Percentiles rank a stretch among this genome's conserved stretches.
Conservation (phyloP, 2,797 vertebrate species). For the Pelobates cultripes region DNA sequence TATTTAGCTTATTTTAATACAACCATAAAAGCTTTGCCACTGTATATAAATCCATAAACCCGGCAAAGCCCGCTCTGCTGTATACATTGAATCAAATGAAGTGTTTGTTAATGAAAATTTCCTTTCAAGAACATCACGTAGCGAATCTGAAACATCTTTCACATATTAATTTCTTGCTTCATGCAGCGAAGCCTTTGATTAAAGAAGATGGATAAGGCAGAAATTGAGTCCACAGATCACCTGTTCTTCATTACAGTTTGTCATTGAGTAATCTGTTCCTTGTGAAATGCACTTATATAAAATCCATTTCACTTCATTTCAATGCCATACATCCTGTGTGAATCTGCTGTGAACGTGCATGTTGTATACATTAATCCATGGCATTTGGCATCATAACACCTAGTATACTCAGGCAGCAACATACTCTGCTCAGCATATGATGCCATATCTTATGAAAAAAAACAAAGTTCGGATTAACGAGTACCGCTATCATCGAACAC, state of each 20-base stretch:
- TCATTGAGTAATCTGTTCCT: conserved; percentile 6
- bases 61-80: not conserved
- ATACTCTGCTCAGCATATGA: too few species aligned
- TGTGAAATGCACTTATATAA: not conserved
- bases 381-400: too few species aligned
- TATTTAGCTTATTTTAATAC: too few species aligned
- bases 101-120: not conserved
- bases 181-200: not conserved
- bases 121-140: not conserved
- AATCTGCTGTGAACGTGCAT: not conserved
- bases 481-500: too few species aligned
- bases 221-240: conserved; percentile 11
- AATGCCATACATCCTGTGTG: not conserved
- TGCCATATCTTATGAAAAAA: too few species aligned
- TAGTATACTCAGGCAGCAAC: too few species aligned
- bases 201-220: conserved; percentile 7
- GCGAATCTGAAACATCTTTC: not conserved
- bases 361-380: too few species aligned
- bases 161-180: conserved; percentile 5
- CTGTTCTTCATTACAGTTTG: conserved; percentile 1
- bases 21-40: too few species aligned
- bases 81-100: not conserved
- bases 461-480: too few species aligned
- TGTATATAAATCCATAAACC: not conserved
- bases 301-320: not conserved